Evolutionary conservation across 2,797 vertebrate species (phyloP).

Genomic region (Leucoraja ocellata): DNA sequence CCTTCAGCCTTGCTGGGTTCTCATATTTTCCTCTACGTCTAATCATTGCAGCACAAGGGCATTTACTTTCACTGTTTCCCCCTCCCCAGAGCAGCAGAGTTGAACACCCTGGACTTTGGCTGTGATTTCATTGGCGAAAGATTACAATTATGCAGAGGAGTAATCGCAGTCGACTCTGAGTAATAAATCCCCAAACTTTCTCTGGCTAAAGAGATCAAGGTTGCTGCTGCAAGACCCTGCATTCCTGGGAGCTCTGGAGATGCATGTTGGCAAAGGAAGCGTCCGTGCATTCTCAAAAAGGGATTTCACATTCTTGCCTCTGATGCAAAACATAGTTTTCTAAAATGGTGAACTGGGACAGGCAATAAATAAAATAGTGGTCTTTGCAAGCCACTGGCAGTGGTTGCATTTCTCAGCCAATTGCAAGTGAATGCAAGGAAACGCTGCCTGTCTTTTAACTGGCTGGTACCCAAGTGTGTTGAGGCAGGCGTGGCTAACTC

Average conservation of each 20-base stretch:
- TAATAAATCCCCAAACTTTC: not conserved
- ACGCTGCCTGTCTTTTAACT: not conserved
- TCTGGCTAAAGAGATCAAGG: not conserved
- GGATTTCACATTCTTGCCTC: not conserved
- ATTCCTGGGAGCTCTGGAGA: not conserved
- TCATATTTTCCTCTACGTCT: not conserved
- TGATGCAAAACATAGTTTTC: not conserved
- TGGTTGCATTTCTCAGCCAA: not conserved
- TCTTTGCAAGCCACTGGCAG: not conserved
- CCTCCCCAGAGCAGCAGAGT: not conserved
- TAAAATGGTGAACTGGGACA: not conserved
- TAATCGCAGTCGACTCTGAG: not conserved
- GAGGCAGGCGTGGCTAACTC: not conserved
- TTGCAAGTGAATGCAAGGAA: not conserved
- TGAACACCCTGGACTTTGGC: not conserved
- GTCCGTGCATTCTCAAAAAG: no score
- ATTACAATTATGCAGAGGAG: not conserved
- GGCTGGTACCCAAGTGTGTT: not conserved
- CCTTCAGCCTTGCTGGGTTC: not conserved
- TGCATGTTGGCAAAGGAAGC: not conserved
- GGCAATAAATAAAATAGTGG: not conserved
- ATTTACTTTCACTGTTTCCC: not conserved
- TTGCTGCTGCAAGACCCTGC: not conserved
- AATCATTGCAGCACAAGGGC: not conserved
- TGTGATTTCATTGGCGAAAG: not conserved